phyloP scores from a whole-genome alignment of 2,888 invertebrate species.

The Melanostoma scalare region DNA sequence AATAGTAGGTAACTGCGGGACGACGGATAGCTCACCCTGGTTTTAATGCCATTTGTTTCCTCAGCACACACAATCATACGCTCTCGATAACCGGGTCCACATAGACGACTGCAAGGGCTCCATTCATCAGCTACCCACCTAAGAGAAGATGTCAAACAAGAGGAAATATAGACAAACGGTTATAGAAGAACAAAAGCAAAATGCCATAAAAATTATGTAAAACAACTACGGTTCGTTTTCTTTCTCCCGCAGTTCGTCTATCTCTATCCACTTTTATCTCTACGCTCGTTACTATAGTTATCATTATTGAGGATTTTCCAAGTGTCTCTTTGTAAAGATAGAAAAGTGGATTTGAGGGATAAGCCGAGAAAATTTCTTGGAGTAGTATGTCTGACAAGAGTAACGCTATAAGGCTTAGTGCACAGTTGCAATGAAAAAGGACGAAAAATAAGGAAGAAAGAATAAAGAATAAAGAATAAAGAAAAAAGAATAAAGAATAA shows the following conservation, averaged over 20 bases:
- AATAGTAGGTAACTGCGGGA: constrained; percentile 60
- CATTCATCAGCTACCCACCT: constrained; percentile 96
- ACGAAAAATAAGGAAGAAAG: too few species aligned
- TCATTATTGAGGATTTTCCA: constrained; percentile 60
- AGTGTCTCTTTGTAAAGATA: constrained; percentile 37
- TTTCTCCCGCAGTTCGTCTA: constrained; percentile 33
- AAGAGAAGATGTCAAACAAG: constrained; percentile 60
- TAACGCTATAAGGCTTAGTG: neutral
- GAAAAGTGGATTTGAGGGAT: constrained; percentile 67
- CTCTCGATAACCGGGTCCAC: constrained; percentile 92
- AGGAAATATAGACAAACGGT: constrained; percentile 27
- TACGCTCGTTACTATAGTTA: constrained; percentile 66
- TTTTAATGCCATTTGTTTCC: constrained; percentile 90
- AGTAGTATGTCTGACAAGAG: constrained; percentile 48
- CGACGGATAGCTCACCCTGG: constrained; percentile 84
- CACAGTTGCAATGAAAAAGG: too few species aligned
- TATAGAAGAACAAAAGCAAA: constrained; percentile 48
- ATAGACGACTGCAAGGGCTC: constrained; percentile 92
- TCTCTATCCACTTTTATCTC: constrained; percentile 63
- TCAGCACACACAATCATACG: constrained; percentile 93
- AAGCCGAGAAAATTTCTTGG: constrained; percentile 53
- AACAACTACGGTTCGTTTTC: constrained; percentile 68
- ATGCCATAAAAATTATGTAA: constrained; percentile 72
- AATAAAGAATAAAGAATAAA: too few species aligned
- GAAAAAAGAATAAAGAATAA: too few species aligned